Evolutionary conservation across 2,113 vertebrate genomes (phyloP), one percentile per base, ranked within the genome.

Genomic region (Ancistrus triradiatus): DNA sequence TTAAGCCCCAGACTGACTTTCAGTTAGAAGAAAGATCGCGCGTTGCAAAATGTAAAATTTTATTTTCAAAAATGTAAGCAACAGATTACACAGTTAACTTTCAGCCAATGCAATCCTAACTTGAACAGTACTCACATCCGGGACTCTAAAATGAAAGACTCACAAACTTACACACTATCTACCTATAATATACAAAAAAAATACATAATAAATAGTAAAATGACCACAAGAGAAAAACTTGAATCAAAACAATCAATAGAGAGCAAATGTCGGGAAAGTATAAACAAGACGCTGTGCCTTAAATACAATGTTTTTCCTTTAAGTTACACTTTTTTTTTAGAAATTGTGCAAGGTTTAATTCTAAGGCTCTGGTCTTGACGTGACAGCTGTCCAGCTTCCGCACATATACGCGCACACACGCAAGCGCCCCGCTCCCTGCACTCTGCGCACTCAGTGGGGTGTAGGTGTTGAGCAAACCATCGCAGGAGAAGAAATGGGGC

Each of bases 31-130:
- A 86, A 85, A 70, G 75, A 86, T 87, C 84, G 84, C 82, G 86
- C 84, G 44, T 89, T 93, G 88, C 90, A 96, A 95, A 94, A 92
- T 92, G 88, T 90, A 93, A 93, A 94, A 91, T 91, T 94, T 93
- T 92, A 93, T 93, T 95, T 91, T 90, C 92, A 92, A 91, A 89
- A 98, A 97, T 90, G 86, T 92, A 98, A 90, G 88, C 87, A 89
- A 97, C 93, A 98, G 91, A 92, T 94, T 95, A 98, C 93, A 96
- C 94, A 88, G 88, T 90, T 92, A 92, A 95, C 93, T 93, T 95
- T 96, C 94, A 94, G 95, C 94, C 94, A 96, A 97, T 96, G 93
- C 95, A 98, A 92, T 89, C 93, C 92, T 97, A 96, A 95, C 92
- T 91, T 93, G 92, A 95, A 97, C 83, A 91, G 89, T 94, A 95